Percentiles rank a stretch among this genome's conserved stretches.
Evolutionary conservation across 2,888 invertebrate genomes (phyloP).

Genomic region (Tenodera sinensis): DNA sequence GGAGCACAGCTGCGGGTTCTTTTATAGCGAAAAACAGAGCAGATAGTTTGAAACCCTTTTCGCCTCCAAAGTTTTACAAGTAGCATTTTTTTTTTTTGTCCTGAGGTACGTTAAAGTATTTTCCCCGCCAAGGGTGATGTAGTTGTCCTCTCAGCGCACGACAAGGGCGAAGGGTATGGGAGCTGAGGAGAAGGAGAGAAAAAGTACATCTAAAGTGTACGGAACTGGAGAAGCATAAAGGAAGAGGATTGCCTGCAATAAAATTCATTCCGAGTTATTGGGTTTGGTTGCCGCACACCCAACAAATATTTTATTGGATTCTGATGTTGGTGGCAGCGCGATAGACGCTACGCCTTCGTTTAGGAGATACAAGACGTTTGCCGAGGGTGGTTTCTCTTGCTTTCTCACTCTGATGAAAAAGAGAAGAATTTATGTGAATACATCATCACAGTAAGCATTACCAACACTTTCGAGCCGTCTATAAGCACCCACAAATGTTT

Average conservation of each 20-base stretch:
- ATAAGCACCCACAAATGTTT: no score
- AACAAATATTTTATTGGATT: constrained; percentile 8
- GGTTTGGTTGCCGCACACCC: background rate
- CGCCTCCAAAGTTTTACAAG: background rate
- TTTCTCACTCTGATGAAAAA: background rate
- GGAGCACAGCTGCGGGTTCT: background rate
- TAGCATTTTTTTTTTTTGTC: background rate
- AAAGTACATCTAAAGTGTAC: background rate
- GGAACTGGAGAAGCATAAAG: background rate
- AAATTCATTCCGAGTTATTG: constrained; percentile 7
- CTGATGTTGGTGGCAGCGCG: background rate
- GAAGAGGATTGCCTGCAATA: background rate
- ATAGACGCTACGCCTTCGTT: background rate
- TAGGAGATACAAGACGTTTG: background rate
- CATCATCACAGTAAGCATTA: no score
- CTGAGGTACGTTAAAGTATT: background rate
- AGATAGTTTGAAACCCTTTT: background rate
- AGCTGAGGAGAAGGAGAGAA: background rate
- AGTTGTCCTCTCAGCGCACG: background rate
- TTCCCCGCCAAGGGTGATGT: background rate
- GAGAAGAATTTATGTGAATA: background rate
- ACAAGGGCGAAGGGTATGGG: background rate
- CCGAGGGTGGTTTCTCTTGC: background rate
- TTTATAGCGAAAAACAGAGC: background rate
- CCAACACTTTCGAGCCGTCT: no score